Conservation (phyloP, 2,113 vertebrate species). For the Pseudorasbora parva region DNA sequence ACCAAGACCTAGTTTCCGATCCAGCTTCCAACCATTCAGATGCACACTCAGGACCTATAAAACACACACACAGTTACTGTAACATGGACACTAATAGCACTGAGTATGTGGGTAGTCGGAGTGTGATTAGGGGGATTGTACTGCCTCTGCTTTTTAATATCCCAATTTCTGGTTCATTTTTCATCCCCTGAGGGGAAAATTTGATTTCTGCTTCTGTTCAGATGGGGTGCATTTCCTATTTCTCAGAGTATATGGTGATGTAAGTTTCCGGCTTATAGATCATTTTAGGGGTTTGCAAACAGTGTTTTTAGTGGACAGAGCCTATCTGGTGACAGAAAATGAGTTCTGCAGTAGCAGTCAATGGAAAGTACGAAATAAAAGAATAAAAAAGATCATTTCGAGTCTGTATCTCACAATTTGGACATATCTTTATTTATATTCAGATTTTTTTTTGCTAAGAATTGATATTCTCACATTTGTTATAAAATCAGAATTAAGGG, state of each 20-base stretch:
- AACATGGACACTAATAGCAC: background rate
- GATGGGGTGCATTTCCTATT: background rate
- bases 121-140: background rate
- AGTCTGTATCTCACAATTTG: too few relatives aligned
- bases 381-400: too few relatives aligned
- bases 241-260: background rate
- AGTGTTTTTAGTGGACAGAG: too few relatives aligned
- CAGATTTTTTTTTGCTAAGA: too few relatives aligned
- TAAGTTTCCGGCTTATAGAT: background rate
- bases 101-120: background rate
- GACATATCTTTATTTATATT: too few relatives aligned
- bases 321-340: too few relatives aligned
- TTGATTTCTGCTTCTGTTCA: background rate
- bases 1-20: conserved; percentile 76
- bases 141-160: background rate
- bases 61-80: background rate
- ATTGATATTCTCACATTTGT: too few relatives aligned
- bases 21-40: conserved; percentile 80
- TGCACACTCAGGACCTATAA: conserved; percentile 75
- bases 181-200: too few relatives aligned
- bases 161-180: background rate
- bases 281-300: too few relatives aligned
- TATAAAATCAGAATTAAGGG: too few relatives aligned
- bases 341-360: too few relatives aligned
- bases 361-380: too few relatives aligned